These are phyloP conservation scores for Dinocampus coccinellae DNA, from an alignment of 2,888 invertebrate species.

Conservation along the genomic window DNA sequence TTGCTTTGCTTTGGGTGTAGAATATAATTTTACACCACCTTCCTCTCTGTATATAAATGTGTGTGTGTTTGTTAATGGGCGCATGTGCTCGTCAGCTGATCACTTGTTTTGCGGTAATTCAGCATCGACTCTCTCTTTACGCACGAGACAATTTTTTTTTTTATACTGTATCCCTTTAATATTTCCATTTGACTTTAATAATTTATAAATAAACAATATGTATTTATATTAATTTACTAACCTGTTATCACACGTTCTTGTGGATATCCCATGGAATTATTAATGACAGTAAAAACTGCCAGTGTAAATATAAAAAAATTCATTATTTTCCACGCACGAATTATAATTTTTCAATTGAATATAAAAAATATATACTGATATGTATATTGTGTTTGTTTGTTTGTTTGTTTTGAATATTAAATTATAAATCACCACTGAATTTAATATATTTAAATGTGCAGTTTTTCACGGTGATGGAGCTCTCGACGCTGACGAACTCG, in stretches of 20 bases:
- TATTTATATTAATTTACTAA: constrained; percentile 41
- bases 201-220: background rate
- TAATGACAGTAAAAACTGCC: constrained; percentile 51
- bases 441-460: background rate
- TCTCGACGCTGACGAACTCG: constrained; percentile 63
- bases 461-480: constrained; percentile 42
- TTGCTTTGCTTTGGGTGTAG: background rate
- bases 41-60: background rate
- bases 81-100: constrained; percentile 19
- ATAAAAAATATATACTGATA: background rate
- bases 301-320: constrained; percentile 46
- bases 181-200: background rate
- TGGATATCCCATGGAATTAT: constrained; percentile 61
- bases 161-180: background rate
- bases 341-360: background rate
- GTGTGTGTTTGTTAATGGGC: too few species aligned
- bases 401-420: background rate
- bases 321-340: constrained; percentile 33
- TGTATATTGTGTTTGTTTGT: background rate
- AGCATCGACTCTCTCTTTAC: background rate
- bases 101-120: constrained; percentile 5
- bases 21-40: constrained; percentile 1
- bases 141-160: background rate
- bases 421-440: constrained; percentile 11
- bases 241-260: constrained; percentile 63